Evolutionary conservation across 1,140 invertebrate genomes (phyloP).

Genomic region (Manduca sexta): DNA sequence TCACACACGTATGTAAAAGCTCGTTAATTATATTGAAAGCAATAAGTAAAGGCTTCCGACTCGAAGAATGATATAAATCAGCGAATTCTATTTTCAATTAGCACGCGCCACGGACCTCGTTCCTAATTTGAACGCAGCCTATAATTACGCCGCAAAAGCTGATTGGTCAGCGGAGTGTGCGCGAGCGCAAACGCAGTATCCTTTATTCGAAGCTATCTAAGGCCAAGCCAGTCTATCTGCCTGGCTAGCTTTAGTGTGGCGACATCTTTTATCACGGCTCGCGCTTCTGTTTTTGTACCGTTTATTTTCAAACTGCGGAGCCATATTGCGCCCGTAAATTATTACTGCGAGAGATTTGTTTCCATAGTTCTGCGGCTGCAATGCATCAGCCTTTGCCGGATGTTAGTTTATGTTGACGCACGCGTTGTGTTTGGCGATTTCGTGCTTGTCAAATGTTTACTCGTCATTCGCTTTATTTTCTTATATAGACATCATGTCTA

Average conservation of each 20-base stretch:
- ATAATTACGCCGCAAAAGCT: constrained; percentile 48
- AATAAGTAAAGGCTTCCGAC: constrained; percentile 23
- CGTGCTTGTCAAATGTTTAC: constrained; percentile 41
- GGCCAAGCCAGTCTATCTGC: constrained; percentile 59
- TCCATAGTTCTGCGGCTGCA: constrained; percentile 66
- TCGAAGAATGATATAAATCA: constrained; percentile 37
- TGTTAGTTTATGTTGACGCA: constrained; percentile 44
- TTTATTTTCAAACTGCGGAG: constrained; percentile 57
- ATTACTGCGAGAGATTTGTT: constrained; percentile 67
- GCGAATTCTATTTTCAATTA: constrained; percentile 51
- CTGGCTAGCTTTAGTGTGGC: constrained; percentile 41
- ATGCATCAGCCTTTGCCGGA: constrained; percentile 46
- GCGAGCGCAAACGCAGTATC: constrained; percentile 16
- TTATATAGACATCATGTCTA: too few relatives aligned
- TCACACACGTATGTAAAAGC: constrained; percentile 14
- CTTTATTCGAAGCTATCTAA: constrained; percentile 47
- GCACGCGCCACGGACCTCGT: constrained; percentile 36
- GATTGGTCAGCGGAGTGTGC: constrained; percentile 38
- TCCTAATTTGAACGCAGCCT: constrained; percentile 62
- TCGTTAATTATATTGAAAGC: constrained; percentile 23
- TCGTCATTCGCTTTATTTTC: constrained; percentile 22
- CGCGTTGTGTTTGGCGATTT: constrained; percentile 60
- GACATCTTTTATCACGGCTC: constrained; percentile 66
- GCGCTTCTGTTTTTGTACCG: constrained; percentile 58
- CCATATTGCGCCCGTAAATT: constrained; percentile 68